These are phyloP conservation scores for Chelonoidis abingdonii DNA, from an alignment of 2,113 vertebrate genomes.

Conservation along the genomic window DNA sequence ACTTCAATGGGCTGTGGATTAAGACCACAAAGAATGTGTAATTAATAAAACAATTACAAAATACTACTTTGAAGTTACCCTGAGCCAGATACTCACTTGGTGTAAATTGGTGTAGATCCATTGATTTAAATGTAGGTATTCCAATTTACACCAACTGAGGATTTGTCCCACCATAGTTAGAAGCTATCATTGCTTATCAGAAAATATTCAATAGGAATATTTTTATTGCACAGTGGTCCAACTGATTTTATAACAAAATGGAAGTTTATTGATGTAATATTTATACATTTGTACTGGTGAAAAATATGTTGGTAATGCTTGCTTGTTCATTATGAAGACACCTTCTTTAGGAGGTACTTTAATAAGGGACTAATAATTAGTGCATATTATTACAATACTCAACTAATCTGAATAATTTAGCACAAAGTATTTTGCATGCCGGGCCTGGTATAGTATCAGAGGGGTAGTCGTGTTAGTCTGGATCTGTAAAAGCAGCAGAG, in stretches of 20 bases:
- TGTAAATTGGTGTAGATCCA: neutral
- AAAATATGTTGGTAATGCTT: neutral
- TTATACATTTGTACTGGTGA: neutral
- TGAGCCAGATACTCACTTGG: neutral
- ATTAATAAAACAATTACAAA: neutral
- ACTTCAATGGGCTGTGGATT: neutral
- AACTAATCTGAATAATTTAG: constrained; percentile 27
- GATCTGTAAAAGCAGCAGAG: too few species aligned
- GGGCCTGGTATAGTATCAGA: neutral
- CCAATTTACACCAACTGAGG: neutral
- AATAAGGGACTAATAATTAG: neutral
- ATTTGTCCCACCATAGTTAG: neutral
- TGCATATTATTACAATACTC: constrained; percentile 23
- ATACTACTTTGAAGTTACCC: neutral
- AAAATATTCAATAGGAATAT: neutral
- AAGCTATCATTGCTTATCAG: neutral
- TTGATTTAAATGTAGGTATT: neutral
- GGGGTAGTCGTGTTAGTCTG: too few species aligned
- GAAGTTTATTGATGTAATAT: neutral
- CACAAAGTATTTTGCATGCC: constrained; percentile 13
- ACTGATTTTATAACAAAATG: neutral
- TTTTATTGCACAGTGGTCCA: neutral
- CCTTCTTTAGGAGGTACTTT: neutral
- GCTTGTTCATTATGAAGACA: neutral
- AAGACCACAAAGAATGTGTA: neutral